phyloP scores from a whole-genome alignment of 2,888 invertebrate genomes.

The Lasioglossum vierecki region DNA sequence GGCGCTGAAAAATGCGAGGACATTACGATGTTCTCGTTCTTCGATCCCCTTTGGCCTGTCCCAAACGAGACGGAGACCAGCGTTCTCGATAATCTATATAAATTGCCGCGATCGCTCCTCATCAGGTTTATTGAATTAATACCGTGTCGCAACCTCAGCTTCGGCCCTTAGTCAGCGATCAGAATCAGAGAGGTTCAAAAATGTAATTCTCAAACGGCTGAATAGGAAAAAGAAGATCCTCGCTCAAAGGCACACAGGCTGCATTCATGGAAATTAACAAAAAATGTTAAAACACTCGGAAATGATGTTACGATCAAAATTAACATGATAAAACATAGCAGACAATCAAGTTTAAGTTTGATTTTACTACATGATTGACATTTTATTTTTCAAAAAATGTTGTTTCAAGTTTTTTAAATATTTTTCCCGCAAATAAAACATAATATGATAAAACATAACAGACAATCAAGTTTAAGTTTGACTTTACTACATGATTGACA shows the following conservation, averaged over 20 bases:
- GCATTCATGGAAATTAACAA: neutral
- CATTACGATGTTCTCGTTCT: slow-evolving; percentile 66
- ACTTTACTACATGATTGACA: neutral
- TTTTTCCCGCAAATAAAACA: too few species aligned
- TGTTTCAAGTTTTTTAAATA: too few species aligned
- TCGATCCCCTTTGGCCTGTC: slow-evolving; percentile 39
- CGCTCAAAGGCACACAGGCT: neutral
- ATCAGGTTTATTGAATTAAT: slow-evolving; percentile 78
- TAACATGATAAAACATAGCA: neutral
- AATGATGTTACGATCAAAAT: neutral
- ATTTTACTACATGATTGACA: neutral
- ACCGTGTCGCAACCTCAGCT: slow-evolving; percentile 43
- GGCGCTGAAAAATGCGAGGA: slow-evolving; percentile 71
- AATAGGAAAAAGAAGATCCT: neutral
- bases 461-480: neutral
- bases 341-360: neutral
- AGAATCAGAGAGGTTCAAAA: neutral
- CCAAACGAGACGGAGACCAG: slow-evolving; percentile 63
- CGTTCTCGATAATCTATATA: slow-evolving; percentile 72
- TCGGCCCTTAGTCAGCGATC: neutral
- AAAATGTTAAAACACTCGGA: neutral
- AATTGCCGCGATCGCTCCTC: slow-evolving; percentile 75
- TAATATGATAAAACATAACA: neutral
- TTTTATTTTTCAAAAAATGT: neutral
- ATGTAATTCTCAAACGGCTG: slow-evolving; percentile 1